These are phyloP conservation scores for Meleagris gallopavo DNA, from an alignment of 2,113 vertebrate genomes.

Conservation along the genomic window DNA sequence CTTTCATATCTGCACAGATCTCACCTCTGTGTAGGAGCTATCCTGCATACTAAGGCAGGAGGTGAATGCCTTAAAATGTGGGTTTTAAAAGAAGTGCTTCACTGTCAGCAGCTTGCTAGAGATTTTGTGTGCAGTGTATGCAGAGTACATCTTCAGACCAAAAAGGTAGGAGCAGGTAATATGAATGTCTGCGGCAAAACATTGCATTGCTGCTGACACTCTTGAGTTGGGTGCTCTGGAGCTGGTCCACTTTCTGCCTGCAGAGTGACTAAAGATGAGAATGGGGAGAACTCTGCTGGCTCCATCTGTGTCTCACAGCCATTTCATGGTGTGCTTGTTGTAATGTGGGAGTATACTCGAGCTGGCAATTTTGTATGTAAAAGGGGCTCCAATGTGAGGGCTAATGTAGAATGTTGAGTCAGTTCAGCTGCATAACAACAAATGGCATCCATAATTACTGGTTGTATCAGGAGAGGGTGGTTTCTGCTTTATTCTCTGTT, in stretches of 20 bases:
- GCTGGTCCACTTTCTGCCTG: constrained; percentile 39
- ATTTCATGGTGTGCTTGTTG: constrained; percentile 40
- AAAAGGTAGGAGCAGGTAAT: not conserved
- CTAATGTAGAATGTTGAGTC: constrained; percentile 48
- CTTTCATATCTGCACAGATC: not conserved
- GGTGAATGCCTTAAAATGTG: not conserved
- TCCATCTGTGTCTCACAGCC: constrained; percentile 67
- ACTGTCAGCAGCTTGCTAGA: not conserved
- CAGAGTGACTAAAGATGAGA: constrained; percentile 60
- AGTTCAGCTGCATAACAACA: constrained; percentile 19
- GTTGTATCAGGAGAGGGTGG: not conserved
- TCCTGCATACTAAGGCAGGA: not conserved
- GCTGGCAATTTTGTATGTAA: constrained; percentile 30
- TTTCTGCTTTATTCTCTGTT: not conserved
- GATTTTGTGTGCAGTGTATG: not conserved
- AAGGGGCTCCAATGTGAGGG: not conserved
- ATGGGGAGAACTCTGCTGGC: constrained; percentile 47
- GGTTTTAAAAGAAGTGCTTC: not conserved
- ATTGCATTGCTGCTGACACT: not conserved
- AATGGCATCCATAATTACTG: not conserved
- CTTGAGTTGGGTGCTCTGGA: not conserved
- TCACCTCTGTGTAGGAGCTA: not conserved
- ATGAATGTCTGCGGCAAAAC: not conserved
- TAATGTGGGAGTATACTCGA: constrained; percentile 60
- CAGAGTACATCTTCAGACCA: not conserved